Evolutionary conservation across 1,140 invertebrate genomes (phyloP), one percentile per base, ranked within the genome.

Genomic region (Trichomalopsis sarcophagae): DNA sequence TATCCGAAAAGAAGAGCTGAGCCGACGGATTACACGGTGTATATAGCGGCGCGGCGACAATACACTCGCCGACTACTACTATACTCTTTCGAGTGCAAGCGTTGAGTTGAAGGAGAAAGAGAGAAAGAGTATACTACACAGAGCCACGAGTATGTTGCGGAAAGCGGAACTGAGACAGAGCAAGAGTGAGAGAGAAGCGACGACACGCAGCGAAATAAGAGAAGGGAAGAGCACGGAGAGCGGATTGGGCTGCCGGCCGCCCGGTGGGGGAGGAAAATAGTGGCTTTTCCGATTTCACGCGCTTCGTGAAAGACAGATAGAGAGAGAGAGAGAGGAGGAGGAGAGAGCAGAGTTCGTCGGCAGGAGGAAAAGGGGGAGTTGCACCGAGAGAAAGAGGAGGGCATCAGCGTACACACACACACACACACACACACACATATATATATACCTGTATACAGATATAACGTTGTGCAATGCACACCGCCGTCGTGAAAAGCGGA

Each of bases 231-330:
- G 55, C 55, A 62, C 55, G 55, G 17, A 21, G 82, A 84, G 82
- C 75, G 76, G 75, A 73, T 79, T 79, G 62, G 76, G 82, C 82
- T 62, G 50, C 33, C 76, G 74, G 81, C 17, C 9, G 73, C 10
- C 14, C 9, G 30, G 68, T 10, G 74, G 55, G 74, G 9, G 81
- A 30, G n/a, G 75, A 84, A 84, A 83, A 83, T 77, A 83, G 74
- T 83, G 74, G 82, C 74, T 83, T 83, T 83, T 83, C 82, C 82
- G 47, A 83, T 83, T 83, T 83, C 40, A 77, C 62, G 82, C 75
- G 75, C 82, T 14, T 11, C 50, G 27, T 9, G 17, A 78, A 50
- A 71, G 68, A 33, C 4, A 33, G 68, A 11, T 7, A 77, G 76
- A n/a, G 27, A 47, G 44, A 27, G 17, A 14, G 55, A 75, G 21